Evolutionary conservation across 1,140 invertebrate genomes (phyloP).

Genomic region (Aphidius ervi): DNA sequence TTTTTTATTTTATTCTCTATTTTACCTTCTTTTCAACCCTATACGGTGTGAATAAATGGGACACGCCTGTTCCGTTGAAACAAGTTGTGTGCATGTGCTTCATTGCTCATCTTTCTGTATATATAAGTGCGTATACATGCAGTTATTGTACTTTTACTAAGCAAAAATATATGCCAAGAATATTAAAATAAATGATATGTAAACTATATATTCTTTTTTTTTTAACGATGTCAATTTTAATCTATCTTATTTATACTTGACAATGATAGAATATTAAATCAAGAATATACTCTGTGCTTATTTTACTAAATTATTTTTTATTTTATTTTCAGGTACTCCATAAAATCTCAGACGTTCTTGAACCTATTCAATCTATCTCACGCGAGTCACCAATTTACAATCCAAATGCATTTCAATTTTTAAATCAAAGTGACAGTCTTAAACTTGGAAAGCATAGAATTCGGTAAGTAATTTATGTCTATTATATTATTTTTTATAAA

Average conservation of each 20-base stretch:
- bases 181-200: neutral
- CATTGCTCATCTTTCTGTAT: neutral
- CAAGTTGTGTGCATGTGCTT: slow-evolving; percentile 14
- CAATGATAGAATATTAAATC: no score
- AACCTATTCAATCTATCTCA: slow-evolving; percentile 63
- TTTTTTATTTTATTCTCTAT: slow-evolving; percentile 13
- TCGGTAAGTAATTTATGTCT: slow-evolving; percentile 51
- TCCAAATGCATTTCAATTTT: slow-evolving; percentile 72
- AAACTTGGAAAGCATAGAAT: slow-evolving; percentile 64
- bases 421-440: slow-evolving; percentile 70
- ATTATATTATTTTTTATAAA: neutral
- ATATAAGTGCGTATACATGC: neutral
- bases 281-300: neutral
- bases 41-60: slow-evolving; percentile 29
- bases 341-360: slow-evolving; percentile 75
- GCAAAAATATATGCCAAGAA: slow-evolving; percentile 1
- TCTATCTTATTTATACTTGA: no score
- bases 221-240: slow-evolving; percentile 15
- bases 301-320: slow-evolving; percentile 14
- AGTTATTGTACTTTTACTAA: neutral
- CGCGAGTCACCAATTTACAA: slow-evolving; percentile 64
- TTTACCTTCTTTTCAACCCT: slow-evolving; percentile 1
- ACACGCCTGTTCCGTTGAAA: slow-evolving; percentile 23
- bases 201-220: no score
- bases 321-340: slow-evolving; percentile 65